Conservation (phyloP, 2,888 invertebrate species). For the Meghimatium bilineatum region DNA sequence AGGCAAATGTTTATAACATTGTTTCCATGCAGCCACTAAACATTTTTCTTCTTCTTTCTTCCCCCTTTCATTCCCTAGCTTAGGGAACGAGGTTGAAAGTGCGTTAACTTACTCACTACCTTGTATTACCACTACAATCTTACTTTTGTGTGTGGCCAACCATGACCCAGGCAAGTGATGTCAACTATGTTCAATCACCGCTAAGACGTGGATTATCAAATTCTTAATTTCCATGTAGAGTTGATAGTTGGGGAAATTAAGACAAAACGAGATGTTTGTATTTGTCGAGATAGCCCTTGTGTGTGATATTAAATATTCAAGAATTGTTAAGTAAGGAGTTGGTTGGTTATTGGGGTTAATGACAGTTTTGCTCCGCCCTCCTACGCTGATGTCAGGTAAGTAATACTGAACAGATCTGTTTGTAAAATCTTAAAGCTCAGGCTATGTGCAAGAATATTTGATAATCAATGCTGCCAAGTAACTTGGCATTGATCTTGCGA, state of each 20-base stretch:
- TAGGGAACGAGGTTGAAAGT: conserved; percentile 79
- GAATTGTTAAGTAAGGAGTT: not conserved
- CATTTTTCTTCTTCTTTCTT: conserved; percentile 77
- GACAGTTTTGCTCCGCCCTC: not conserved
- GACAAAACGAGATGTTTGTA: not conserved
- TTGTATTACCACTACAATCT: conserved; percentile 49
- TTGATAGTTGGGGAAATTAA: not conserved
- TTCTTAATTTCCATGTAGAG: not conserved
- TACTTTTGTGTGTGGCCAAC: conserved; percentile 61
- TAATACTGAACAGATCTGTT: not conserved
- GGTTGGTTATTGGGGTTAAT: not conserved
- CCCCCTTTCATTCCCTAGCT: conserved; percentile 79
- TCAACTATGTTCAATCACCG: conserved; percentile 31
- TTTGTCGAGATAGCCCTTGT: not conserved
- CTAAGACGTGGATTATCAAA: conserved; percentile 2
- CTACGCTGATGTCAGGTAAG: not conserved
- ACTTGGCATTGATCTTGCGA: no score
- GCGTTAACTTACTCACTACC: conserved; percentile 50
- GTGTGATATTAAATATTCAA: not conserved
- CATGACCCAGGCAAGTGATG: conserved; percentile 67
- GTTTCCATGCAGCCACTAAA: conserved; percentile 49
- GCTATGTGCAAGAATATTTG: no score
- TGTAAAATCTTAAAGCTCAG: no score
- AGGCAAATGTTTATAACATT: conserved; percentile 29
- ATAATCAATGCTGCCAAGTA: no score